Conservation (phyloP, 2,797 vertebrate genomes). For the Nyctalus aviator region DNA sequence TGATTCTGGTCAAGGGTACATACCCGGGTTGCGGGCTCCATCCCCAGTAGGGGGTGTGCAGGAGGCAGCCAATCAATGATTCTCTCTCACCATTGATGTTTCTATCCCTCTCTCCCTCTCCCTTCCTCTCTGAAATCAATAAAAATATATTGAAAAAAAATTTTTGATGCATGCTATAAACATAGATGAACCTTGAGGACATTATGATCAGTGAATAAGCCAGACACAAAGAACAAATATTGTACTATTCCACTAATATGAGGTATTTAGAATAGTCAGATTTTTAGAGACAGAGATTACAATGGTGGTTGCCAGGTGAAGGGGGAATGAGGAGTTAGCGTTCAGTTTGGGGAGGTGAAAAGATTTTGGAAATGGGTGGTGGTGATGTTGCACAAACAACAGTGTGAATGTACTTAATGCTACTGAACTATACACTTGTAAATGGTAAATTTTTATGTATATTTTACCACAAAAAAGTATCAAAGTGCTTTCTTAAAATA, state of each 20-base stretch:
- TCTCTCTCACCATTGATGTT: no score
- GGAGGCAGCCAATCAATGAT: no score
- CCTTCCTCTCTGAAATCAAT: no score
- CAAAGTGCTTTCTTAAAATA: neutral
- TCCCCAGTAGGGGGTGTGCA: neutral
- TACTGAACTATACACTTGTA: neutral
- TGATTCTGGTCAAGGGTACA: neutral
- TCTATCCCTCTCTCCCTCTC: no score
- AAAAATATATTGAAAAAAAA: neutral
- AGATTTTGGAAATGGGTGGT: neutral
- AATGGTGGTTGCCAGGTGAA: neutral
- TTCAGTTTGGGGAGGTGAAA: neutral
- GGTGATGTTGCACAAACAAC: neutral
- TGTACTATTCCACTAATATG: neutral
- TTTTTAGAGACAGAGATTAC: neutral
- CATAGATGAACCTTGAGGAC: neutral
- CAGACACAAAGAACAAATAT: neutral
- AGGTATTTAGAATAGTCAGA: neutral
- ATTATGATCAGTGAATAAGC: neutral
- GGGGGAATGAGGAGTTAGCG: neutral
- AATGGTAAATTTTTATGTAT: neutral
- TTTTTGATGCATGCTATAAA: neutral
- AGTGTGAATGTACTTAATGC: neutral
- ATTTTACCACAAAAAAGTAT: neutral
- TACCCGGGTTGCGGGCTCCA: neutral